Conservation (phyloP, 35 echinoderm and acorn worm genomes). For the Anneissia japonica region DNA sequence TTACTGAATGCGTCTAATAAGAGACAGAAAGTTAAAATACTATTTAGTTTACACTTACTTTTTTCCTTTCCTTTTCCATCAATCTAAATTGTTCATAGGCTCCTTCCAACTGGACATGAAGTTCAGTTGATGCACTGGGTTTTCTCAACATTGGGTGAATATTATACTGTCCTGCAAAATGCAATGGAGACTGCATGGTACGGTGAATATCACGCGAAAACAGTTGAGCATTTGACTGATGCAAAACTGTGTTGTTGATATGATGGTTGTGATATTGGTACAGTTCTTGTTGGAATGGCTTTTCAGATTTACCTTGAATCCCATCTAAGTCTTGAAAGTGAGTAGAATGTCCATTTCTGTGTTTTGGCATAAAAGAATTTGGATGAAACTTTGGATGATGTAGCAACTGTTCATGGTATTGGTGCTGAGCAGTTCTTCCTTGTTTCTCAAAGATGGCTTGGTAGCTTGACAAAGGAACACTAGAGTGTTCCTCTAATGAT, state of each 20-base stretch:
- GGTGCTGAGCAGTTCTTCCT: background rate
- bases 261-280: background rate
- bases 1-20: no score
- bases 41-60: no score
- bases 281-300: no score
- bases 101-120: slow-evolving; percentile 8
- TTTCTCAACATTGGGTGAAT: background rate
- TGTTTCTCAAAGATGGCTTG: background rate
- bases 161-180: background rate
- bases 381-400: no score
- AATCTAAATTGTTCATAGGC: slow-evolving; percentile 2
- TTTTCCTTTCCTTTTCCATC: slow-evolving; percentile 11
- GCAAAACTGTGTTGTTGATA: background rate
- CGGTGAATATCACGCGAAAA: background rate
- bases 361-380: background rate
- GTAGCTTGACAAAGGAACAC: background rate
- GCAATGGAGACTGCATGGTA: background rate
- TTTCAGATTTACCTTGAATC: background rate
- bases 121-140: background rate
- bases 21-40: no score
- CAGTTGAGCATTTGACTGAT: background rate
- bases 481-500: background rate
- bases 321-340: background rate
- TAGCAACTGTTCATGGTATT: background rate
- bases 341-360: background rate